These are phyloP conservation scores for Crotalus viridis DNA, from an alignment of 2,113 vertebrate genomes.

Conservation along the genomic window DNA sequence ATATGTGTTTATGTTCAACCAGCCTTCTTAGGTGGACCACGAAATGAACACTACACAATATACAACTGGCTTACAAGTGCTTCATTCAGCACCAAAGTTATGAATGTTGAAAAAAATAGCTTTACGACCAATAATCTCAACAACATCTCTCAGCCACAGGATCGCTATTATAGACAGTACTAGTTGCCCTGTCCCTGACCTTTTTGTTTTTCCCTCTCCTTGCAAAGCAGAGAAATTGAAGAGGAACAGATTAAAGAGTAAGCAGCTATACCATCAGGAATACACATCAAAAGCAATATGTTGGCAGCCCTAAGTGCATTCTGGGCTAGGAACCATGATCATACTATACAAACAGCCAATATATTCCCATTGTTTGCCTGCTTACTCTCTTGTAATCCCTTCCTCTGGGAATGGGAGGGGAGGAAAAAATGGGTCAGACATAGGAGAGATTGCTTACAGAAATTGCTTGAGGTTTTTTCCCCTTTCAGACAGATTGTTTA, in stretches of 20 bases:
- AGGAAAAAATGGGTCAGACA: background rate
- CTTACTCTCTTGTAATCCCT: background rate
- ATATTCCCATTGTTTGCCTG: background rate
- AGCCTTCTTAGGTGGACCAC: background rate
- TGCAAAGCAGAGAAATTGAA: background rate
- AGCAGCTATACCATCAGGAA: background rate
- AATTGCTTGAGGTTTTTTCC: background rate
- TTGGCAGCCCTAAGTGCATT: background rate
- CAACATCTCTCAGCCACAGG: background rate
- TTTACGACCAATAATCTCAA: background rate
- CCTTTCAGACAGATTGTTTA: background rate
- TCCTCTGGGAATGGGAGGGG: background rate
- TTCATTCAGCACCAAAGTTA: background rate
- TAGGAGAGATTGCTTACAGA: background rate
- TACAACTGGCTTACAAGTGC: background rate
- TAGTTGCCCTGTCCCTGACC: background rate
- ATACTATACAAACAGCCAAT: background rate
- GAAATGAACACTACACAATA: background rate
- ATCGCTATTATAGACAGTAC: background rate
- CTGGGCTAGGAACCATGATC: background rate
- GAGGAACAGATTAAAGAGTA: background rate
- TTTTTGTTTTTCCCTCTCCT: background rate
- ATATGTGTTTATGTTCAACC: slow-evolving; percentile 43
- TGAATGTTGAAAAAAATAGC: background rate
- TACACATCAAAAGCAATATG: background rate